phyloP scores from a whole-genome alignment of 2,888 invertebrate genomes.

The Siphlonurus alternatus region DNA sequence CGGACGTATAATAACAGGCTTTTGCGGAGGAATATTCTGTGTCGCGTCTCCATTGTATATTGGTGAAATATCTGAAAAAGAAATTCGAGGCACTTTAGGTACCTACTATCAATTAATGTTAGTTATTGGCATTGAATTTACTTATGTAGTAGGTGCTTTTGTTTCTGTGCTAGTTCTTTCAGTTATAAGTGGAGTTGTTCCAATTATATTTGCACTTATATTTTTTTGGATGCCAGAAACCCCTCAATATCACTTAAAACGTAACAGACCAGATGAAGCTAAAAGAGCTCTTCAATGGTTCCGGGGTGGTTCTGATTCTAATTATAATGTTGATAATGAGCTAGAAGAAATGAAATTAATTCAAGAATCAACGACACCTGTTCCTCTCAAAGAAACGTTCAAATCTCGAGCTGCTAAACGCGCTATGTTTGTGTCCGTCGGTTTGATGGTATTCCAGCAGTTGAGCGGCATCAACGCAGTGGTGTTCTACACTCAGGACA shows the following conservation, averaged over 20 bases:
- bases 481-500: conserved; percentile 58
- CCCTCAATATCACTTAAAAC: conserved; percentile 52
- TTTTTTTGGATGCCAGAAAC: conserved; percentile 81
- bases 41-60: conserved; percentile 71
- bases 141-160: conserved; percentile 50
- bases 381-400: background rate
- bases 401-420: conserved; percentile 43
- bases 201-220: conserved; percentile 47
- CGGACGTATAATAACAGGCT: conserved; percentile 52
- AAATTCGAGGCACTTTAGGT: conserved; percentile 67
- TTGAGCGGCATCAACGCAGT: conserved; percentile 70
- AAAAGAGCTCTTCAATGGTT: conserved; percentile 42
- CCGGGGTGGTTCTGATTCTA: conserved; percentile 37
- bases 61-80: conserved; percentile 69
- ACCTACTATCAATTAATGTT: conserved; percentile 78
- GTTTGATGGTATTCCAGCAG: conserved; percentile 82
- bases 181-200: conserved; percentile 43
- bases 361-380: conserved; percentile 23
- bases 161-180: conserved; percentile 41
- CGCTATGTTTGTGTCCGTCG: conserved; percentile 52
- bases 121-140: conserved; percentile 62
- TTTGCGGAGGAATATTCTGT: conserved; percentile 65
- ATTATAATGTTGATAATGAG: conserved; percentile 49
- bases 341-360: conserved; percentile 39
- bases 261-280: conserved; percentile 21